A percentile compares a stretch with the other conserved stretches of the same genome.
These are phyloP conservation scores for Drosophila nigrodunni DNA, from an alignment of 1,140 invertebrate genomes.

Conservation along the genomic window DNA sequence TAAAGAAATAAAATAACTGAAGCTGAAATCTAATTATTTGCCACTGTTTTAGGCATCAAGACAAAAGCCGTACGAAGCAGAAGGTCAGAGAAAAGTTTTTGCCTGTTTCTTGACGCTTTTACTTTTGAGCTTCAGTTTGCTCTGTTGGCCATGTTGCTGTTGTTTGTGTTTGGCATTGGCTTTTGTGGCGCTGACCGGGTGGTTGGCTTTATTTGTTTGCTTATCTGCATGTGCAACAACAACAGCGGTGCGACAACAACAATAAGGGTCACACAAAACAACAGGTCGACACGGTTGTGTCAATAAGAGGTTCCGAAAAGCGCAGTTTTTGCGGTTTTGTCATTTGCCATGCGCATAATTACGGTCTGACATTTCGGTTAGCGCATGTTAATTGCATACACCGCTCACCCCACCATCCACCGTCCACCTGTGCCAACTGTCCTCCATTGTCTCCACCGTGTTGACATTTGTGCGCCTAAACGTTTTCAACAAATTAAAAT, in stretches of 20 bases:
- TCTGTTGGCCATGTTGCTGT: slow-evolving; percentile 53
- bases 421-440: background rate
- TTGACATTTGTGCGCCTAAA: slow-evolving; percentile 45
- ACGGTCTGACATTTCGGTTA: slow-evolving; percentile 33
- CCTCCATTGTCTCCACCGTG: background rate
- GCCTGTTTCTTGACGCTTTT: slow-evolving; percentile 1
- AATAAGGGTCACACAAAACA: slow-evolving; percentile 29
- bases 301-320: slow-evolving; percentile 51
- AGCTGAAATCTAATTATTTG: slow-evolving; percentile 52
- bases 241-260: slow-evolving; percentile 1
- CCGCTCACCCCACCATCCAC: background rate
- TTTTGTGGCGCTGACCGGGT: background rate
- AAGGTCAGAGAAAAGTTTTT: slow-evolving; percentile 38
- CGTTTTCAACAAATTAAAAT: slow-evolving; percentile 58
- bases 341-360: slow-evolving; percentile 69
- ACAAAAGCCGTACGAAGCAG: slow-evolving; percentile 8
- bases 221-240: slow-evolving; percentile 39
- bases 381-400: slow-evolving; percentile 50
- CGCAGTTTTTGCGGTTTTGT: slow-evolving; percentile 47
- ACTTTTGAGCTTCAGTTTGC: background rate
- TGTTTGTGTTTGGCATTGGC: slow-evolving; percentile 47
- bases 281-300: slow-evolving; percentile 62
- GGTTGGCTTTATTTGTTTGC: slow-evolving; percentile 36
- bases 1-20: background rate
- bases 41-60: slow-evolving; percentile 14